phyloP scores from a whole-genome alignment of 2,888 invertebrate species.

The Ornithoptera priamus region DNA sequence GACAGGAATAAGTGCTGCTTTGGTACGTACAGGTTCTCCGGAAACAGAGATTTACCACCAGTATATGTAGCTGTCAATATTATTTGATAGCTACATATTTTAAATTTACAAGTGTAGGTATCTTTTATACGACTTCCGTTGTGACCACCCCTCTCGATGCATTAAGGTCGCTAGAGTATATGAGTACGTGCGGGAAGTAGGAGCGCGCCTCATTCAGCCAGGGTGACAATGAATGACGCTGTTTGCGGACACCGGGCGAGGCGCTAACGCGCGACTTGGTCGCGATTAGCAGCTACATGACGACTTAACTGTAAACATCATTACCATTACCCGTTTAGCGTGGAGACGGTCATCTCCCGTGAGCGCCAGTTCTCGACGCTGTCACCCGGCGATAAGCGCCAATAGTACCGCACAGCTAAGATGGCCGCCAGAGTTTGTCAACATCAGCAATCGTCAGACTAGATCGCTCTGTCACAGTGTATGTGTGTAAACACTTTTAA shows the following conservation, averaged over 20 bases:
- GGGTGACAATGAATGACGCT: conserved; percentile 72
- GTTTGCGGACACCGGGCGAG: conserved; percentile 78
- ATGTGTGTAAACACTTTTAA: conserved; percentile 74
- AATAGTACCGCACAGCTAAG: conserved; percentile 26
- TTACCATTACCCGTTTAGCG: conserved; percentile 60
- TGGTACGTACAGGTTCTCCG: no score
- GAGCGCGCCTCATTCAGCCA: conserved; percentile 56
- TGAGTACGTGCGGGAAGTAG: conserved; percentile 43
- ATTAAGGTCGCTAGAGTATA: conserved; percentile 34
- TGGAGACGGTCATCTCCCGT: conserved; percentile 30
- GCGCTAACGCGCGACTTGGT: conserved; percentile 75
- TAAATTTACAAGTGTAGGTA: not conserved
- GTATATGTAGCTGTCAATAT: no score
- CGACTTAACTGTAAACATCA: conserved; percentile 77
- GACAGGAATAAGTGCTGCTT: no score
- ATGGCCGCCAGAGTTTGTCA: conserved; percentile 48
- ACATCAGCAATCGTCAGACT: conserved; percentile 63
- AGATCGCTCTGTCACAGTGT: conserved; percentile 70
- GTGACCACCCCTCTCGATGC: conserved; percentile 35
- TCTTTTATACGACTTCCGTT: not conserved
- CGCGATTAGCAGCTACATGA: conserved; percentile 70
- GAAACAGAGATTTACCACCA: no score
- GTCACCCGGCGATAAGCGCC: conserved; percentile 36
- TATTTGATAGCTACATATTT: no score
- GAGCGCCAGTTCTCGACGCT: conserved; percentile 40